Evolutionary conservation across 2,888 invertebrate species (phyloP), one percentile per base, ranked within the genome.

Genomic region (Dexiosoma caninum): DNA sequence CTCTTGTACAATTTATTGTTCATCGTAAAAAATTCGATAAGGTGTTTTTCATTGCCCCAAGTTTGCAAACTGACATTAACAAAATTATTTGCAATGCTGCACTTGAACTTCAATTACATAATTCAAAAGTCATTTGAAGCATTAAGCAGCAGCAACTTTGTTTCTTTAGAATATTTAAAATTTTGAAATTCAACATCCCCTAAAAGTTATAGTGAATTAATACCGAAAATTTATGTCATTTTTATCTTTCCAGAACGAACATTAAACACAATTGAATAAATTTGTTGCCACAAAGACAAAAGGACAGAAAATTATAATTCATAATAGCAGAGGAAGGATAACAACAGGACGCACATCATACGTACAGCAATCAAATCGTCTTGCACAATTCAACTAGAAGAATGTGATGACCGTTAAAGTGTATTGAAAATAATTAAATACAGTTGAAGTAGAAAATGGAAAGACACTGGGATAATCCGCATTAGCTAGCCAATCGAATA

Each of bases 211-310:
- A 14, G 6, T 12, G 2, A 30, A 19, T 57, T 44, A 19, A 37
- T 21, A 71, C 30, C 19, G 4, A 37, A 53, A 75, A 42, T 59
- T 16, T 2, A 67, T 67, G 59, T 59, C 30, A 51, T 57, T 40
- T 75, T 57, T 42, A 51, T 40, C 51, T 32, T 75, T 75, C 0
- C 32, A 67, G 67, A 23, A 59, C 10, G n/a, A 59, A 8, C 57
- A 60, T 75, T 67, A 40, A 51, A 66, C n/a, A 59, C 49, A 67
- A 67, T 59, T 75, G 40, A 66, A 75, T 57, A 59, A 75, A 75
- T 59, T 66, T 66, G 49, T 40, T 44, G 19, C 30, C n/a, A 57
- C 9, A 40, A 37, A 59, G 30, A 53, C 30, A 30, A 49, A 8
- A 10, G 2, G 5, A 23, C 1, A 35, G 32, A 46, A 16, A 32